Evolutionary conservation across 2,113 vertebrate genomes (phyloP).

Genomic region (Menura novaehollandiae): DNA sequence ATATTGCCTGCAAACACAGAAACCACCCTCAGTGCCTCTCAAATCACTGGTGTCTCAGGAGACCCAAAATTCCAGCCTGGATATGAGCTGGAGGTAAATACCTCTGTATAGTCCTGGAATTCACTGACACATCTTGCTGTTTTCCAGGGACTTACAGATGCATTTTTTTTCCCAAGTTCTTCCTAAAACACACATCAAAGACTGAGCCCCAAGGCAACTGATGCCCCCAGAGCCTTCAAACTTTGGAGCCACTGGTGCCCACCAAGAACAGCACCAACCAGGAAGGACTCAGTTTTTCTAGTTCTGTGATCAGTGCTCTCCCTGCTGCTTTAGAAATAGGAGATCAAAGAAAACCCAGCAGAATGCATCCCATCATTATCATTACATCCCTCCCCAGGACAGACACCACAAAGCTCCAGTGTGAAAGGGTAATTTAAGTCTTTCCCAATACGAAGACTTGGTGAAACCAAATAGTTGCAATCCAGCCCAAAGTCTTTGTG

Average conservation of each 20-base stretch:
- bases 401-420: not conserved
- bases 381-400: not conserved
- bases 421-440: not conserved
- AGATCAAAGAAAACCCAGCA: not conserved
- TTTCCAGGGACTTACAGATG: not conserved
- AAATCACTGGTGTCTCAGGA: not conserved
- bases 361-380: not conserved
- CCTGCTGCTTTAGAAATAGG: not conserved
- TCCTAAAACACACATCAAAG: not conserved
- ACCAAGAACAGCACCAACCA: not conserved
- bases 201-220: not conserved
- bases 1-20: not conserved
- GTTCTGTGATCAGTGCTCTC: not conserved
- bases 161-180: not conserved
- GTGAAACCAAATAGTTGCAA: not conserved
- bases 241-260: not conserved
- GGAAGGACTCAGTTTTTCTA: not conserved
- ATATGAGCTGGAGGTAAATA: accelerated
- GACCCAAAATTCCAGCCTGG: not conserved
- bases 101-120: not conserved
- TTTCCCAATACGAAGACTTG: not conserved
- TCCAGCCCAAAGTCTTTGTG: not conserved
- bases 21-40: not conserved
- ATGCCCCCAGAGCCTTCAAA: not conserved
- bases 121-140: not conserved